Percentiles rank a stretch among this genome's conserved stretches.
Evolutionary conservation across 2,797 vertebrate genomes (phyloP).

Genomic region (Schizopygopsis pylzovi): DNA sequence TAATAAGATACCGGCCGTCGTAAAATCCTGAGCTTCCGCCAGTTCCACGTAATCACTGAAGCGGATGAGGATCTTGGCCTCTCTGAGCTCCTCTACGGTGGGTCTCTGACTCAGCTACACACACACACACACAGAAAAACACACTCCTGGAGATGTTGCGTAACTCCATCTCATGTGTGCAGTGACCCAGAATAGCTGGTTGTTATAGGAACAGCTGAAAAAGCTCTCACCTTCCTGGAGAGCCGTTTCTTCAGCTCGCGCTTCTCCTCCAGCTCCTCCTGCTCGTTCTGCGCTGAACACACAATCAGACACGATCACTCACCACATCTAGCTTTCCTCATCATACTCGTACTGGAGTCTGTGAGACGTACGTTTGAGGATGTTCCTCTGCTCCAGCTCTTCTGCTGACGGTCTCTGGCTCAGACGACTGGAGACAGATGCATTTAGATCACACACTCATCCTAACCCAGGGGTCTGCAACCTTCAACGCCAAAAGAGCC

Average conservation of each 20-base stretch:
- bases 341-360: neutral
- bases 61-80: constrained; percentile 96
- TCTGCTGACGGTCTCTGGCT: constrained; percentile 96
- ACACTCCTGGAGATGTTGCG: neutral
- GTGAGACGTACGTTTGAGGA: constrained; percentile 90
- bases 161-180: constrained; percentile 31
- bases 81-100: constrained; percentile 93
- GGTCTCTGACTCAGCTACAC: constrained; percentile 93
- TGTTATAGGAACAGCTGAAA: constrained; percentile 31
- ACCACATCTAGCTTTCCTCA: neutral
- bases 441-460: neutral
- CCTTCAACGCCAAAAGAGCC: too few relatives aligned
- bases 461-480: too few relatives aligned
- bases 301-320: neutral
- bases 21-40: constrained; percentile 94
- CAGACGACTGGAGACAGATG: constrained; percentile 71
- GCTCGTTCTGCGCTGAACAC: constrained; percentile 91
- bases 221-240: constrained; percentile 88
- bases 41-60: constrained; percentile 98
- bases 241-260: constrained; percentile 95
- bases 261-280: constrained; percentile 97
- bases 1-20: too few relatives aligned
- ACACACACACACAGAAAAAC: neutral
- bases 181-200: neutral
- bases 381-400: constrained; percentile 97